Evolutionary conservation across 2,113 vertebrate genomes (phyloP), one percentile per base, ranked within the genome.

Genomic region (Cariama cristata): DNA sequence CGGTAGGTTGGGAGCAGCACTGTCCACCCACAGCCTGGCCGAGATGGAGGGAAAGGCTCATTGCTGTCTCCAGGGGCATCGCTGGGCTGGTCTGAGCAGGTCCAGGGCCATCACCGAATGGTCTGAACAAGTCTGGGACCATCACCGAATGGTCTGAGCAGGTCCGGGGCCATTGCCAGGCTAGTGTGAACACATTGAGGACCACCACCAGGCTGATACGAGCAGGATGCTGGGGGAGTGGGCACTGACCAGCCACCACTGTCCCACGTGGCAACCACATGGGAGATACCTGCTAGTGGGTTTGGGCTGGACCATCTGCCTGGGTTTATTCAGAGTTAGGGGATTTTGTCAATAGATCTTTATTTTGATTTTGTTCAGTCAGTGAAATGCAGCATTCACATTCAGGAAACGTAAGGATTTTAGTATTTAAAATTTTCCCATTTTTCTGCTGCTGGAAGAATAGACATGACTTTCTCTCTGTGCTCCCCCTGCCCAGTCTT

Each of bases 141-240:
- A 20, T 47, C 45, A 47, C 45, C 4, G 4, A 4, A 20, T 18
- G 35, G 28, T 55, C 28, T 55, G 71, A 71, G 19, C n/a, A 55
- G 20, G 3, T 55, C 49, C 2, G 2, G n/a, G 10, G 19, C 56
- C 33, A 67, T 8, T 20, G 56, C 9, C 1, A 1, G 9, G 1
- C 28, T 26, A 9, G 33, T 67, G 33, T 80, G 52, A 56, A 33
- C 42, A 47, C 9, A 33, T 42, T 35, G 7, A 2, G 28, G 35
- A 28, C 47, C 38, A 44, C 35, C 40, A 64, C 17, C 2, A 1
- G 9, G 19, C 20, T 56, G 71, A 23, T 38, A 33, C 32, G 49
- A 55, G 40, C 38, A 53, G 40, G 28, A 35, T 42, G n/a, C 49
- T 47, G 49, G 28, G 9, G 3, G 15, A 49, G n/a, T 11, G 12